A percentile compares a stretch with the other conserved stretches of the same genome.
Evolutionary conservation across 2,797 vertebrate species (phyloP).

Genomic region (Liasis olivaceus): DNA sequence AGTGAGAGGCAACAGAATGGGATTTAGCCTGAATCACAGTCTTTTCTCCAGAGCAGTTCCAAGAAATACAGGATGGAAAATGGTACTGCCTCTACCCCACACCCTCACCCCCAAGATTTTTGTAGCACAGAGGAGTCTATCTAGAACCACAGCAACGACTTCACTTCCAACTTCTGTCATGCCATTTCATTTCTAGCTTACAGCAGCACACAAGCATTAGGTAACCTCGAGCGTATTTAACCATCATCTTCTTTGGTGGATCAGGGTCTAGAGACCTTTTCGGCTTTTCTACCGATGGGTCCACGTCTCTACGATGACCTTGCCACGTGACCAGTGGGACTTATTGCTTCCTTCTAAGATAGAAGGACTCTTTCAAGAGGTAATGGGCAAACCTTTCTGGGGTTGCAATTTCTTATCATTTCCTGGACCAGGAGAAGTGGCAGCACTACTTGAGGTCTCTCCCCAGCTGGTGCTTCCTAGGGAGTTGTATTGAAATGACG

Average conservation of each 20-base stretch:
- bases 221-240: background rate
- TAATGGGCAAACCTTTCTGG: background rate
- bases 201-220: background rate
- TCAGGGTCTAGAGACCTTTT: background rate
- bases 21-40: background rate
- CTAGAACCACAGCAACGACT: background rate
- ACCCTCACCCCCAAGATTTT: too few relatives aligned
- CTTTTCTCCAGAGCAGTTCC: background rate
- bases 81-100: background rate
- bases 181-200: background rate
- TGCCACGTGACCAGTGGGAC: background rate
- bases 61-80: background rate
- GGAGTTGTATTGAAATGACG: background rate
- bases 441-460: background rate
- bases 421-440: background rate
- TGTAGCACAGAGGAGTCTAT: background rate
- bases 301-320: background rate
- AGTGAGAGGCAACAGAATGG: background rate
- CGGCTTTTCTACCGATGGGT: background rate
- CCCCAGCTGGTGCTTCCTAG: background rate
- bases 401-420: background rate
- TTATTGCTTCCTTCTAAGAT: too few relatives aligned
- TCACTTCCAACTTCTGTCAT: background rate
- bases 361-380: background rate
- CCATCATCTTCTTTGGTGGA: background rate